Percentiles rank a stretch among this genome's conserved stretches.
phyloP scores from a whole-genome alignment of 1,140 invertebrate genomes.

The Papilio aristodemus region DNA sequence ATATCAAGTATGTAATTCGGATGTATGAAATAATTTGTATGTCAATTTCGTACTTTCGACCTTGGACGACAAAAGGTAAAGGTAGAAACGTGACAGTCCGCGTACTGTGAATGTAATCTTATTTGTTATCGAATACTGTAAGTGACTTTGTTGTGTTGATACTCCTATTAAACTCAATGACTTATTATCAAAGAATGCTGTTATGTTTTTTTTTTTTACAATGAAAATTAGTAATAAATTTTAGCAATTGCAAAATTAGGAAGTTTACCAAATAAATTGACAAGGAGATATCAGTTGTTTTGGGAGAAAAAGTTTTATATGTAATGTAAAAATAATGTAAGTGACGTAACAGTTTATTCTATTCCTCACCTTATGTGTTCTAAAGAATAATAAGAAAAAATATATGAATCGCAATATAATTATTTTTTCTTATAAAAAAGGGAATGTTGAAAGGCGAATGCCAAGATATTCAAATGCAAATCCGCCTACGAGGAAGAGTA shows the following conservation, averaged over 20 bases:
- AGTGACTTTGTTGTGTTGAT: neutral
- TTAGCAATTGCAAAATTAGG: too few relatives aligned
- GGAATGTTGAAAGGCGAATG: slow-evolving; percentile 23
- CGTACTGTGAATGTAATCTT: slow-evolving; percentile 21
- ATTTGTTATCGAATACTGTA: slow-evolving; percentile 21
- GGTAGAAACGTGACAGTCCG: slow-evolving; percentile 13
- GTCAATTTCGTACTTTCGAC: slow-evolving; percentile 13
- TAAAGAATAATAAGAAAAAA: neutral
- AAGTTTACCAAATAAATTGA: too few relatives aligned
- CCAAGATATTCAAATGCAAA: slow-evolving; percentile 23
- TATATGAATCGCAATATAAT: neutral
- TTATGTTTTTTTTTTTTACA: neutral
- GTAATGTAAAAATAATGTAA: too few relatives aligned
- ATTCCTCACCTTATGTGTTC: too few relatives aligned
- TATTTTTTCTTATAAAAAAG: neutral
- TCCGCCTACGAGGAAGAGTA: slow-evolving; percentile 33
- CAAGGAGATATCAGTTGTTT: too few relatives aligned
- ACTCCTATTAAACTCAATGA: slow-evolving; percentile 12
- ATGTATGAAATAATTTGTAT: neutral
- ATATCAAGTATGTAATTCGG: neutral
- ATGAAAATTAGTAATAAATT: neutral
- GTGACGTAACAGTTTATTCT: too few relatives aligned
- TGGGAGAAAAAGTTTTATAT: too few relatives aligned
- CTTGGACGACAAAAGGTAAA: slow-evolving; percentile 22
- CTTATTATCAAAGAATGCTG: neutral